A percentile compares a stretch with the other conserved stretches of the same genome.
phyloP scores from a whole-genome alignment of 2,797 vertebrate species.

The Coendou prehensilis region DNA sequence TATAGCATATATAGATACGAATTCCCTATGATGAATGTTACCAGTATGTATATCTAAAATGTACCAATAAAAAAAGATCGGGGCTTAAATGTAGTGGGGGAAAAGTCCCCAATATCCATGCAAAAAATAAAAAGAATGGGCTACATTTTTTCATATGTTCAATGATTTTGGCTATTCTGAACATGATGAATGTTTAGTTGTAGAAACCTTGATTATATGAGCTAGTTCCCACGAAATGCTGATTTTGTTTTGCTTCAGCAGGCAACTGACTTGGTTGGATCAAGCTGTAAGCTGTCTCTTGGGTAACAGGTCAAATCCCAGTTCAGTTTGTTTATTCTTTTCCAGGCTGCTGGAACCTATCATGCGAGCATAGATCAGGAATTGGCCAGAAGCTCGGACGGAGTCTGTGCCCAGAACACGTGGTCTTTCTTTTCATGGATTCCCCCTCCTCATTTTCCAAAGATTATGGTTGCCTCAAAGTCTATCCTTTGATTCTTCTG shows the following conservation, averaged over 20 bases:
- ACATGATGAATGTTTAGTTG: not conserved
- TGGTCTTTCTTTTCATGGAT: not conserved
- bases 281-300: not conserved
- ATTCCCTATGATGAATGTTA: not conserved
- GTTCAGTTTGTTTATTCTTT: not conserved
- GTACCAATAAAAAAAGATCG: not conserved
- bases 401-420: not conserved
- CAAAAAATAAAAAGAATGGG: not conserved
- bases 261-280: not conserved
- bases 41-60: not conserved
- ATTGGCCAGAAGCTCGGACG: not conserved
- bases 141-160: not conserved
- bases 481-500: not conserved
- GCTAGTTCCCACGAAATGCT: not conserved
- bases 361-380: not conserved
- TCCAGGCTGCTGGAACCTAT: not conserved
- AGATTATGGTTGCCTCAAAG: not conserved
- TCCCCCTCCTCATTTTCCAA: not conserved
- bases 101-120: not conserved
- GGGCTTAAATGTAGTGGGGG: not conserved
- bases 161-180: not conserved
- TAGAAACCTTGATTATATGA: not conserved
- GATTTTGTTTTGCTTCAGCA: not conserved
- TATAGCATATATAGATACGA: not conserved
- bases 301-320: constrained; percentile 40